These are phyloP conservation scores for Anser brachyrhynchus DNA, from an alignment of 2,113 vertebrate species.

Conservation along the genomic window DNA sequence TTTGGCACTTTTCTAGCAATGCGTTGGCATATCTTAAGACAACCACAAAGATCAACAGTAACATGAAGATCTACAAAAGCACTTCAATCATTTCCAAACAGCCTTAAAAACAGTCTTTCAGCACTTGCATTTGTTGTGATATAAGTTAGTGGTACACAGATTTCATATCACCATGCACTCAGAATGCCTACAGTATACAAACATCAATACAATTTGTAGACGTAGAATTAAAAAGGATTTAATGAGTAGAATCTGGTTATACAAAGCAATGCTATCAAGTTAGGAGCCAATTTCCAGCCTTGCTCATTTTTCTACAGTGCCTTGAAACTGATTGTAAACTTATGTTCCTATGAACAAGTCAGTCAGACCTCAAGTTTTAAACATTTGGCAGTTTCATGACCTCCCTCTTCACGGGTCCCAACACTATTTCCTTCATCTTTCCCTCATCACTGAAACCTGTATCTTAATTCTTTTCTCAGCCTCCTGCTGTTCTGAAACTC, in stretches of 20 bases:
- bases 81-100: slow-evolving; percentile 23
- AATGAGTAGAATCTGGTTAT: not conserved
- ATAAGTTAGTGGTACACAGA: not conserved
- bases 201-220: not conserved
- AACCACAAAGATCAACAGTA: not conserved
- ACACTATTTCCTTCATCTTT: not conserved
- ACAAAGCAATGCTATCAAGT: not conserved
- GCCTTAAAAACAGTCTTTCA: not conserved
- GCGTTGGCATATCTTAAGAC: not conserved
- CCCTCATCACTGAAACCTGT: not conserved
- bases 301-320: not conserved
- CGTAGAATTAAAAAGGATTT: not conserved
- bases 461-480: not conserved
- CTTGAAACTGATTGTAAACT: not conserved
- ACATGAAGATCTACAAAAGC: not conserved
- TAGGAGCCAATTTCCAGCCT: not conserved
- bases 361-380: not conserved
- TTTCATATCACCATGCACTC: slow-evolving; percentile 17
- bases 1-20: not conserved
- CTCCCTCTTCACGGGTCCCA: not conserved
- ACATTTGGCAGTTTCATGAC: not conserved
- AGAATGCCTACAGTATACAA: not conserved
- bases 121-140: slow-evolving; percentile 17
- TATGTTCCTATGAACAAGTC: not conserved
- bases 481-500: not conserved